A percentile compares a stretch with the other conserved stretches of the same genome.
Evolutionary conservation across 2,888 invertebrate genomes (phyloP).

Genomic region (Melieria crassipennis): DNA sequence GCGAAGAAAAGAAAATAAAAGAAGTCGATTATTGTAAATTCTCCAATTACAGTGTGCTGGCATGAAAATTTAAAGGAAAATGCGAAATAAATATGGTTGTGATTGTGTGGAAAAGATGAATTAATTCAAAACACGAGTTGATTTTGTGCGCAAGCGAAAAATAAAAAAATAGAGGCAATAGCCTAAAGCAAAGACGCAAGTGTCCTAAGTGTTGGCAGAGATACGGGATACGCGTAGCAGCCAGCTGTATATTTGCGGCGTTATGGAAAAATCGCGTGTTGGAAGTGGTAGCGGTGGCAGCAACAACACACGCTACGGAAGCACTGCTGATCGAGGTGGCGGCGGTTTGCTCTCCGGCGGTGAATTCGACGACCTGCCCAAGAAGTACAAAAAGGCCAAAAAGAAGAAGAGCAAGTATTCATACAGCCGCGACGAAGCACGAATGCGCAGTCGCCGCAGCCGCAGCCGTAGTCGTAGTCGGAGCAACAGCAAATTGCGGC

Average conservation of each 20-base stretch:
- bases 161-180: too few species aligned
- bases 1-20: background rate
- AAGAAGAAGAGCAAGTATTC: constrained; percentile 41
- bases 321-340: background rate
- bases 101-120: too few species aligned
- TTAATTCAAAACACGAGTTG: too few species aligned
- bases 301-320: constrained; percentile 19
- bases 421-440: constrained; percentile 43
- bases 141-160: too few species aligned
- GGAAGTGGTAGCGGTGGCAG: constrained; percentile 1
- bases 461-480: constrained; percentile 33
- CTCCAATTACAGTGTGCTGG: too few species aligned
- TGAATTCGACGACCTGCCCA: constrained; percentile 37
- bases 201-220: too few species aligned
- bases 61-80: background rate
- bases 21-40: constrained; percentile 1
- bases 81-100: constrained; percentile 6
- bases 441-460: constrained; percentile 41
- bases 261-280: constrained; percentile 23
- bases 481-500: constrained; percentile 40
- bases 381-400: constrained; percentile 44
- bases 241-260: background rate
- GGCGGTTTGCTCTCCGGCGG: background rate
- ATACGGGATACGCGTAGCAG: too few species aligned
- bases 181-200: too few species aligned